These are phyloP conservation scores for Ophthalmotilapia sp. DNA, from an alignment of 2,113 vertebrate species.

Conservation along the genomic window DNA sequence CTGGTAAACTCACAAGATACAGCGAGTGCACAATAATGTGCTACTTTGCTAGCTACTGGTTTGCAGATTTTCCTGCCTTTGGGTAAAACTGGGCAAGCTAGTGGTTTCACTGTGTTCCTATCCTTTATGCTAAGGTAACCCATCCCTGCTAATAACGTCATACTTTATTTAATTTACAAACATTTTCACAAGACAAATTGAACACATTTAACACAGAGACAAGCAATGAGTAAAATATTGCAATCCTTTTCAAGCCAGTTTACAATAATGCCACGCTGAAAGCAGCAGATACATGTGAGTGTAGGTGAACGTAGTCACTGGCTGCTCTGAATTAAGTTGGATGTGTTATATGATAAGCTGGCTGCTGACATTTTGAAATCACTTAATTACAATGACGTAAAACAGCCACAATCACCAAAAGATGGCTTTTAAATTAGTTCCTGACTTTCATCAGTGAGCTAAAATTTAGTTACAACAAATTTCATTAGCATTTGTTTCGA, in stretches of 20 bases:
- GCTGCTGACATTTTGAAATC: neutral
- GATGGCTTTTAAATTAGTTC: neutral
- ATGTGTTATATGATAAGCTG: neutral
- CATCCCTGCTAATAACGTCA: neutral
- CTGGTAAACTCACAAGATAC: neutral
- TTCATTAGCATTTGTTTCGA: neutral
- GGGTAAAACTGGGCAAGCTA: neutral
- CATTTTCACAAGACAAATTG: neutral
- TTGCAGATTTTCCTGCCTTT: neutral
- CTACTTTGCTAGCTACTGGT: neutral
- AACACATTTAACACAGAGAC: neutral
- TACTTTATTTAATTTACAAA: neutral
- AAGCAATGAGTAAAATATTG: neutral
- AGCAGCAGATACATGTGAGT: neutral
- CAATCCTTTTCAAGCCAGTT: neutral
- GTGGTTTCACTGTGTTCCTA: neutral
- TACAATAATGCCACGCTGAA: neutral
- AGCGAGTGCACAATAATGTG: neutral
- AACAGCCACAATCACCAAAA: neutral
- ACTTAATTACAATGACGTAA: neutral
- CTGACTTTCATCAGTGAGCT: neutral
- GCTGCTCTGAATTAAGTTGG: neutral
- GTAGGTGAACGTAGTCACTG: neutral
- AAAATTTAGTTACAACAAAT: neutral
- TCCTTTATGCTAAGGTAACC: neutral